Percentiles rank a stretch among this genome's conserved stretches.
Evolutionary conservation across 2,888 invertebrate genomes (phyloP).

Genomic region (Trichogramma dendrolimi): DNA sequence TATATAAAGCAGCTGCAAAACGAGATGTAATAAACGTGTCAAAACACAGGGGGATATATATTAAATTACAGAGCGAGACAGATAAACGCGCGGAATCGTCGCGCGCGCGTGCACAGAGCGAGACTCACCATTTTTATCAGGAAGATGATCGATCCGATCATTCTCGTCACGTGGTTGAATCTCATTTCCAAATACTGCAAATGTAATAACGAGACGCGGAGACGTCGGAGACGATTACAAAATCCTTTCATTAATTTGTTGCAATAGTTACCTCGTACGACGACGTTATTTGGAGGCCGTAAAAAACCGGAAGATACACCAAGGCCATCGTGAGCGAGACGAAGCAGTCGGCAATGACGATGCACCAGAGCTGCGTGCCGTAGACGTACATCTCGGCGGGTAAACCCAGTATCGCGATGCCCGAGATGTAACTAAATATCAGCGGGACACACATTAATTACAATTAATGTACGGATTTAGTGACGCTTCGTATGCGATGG

Average conservation of each 20-base stretch:
- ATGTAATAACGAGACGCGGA: conserved; percentile 4
- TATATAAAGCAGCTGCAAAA: conserved; percentile 62
- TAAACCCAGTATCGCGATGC: conserved; percentile 67
- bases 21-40: background rate
- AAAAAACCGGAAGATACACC: conserved; percentile 70
- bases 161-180: conserved; percentile 65
- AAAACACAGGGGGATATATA: background rate
- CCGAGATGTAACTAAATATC: conserved; percentile 64
- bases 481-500: background rate
- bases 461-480: background rate
- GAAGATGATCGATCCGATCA: conserved; percentile 67
- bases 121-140: conserved; percentile 63
- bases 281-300: conserved; percentile 69
- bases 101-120: background rate
- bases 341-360: conserved; percentile 62
- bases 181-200: conserved; percentile 65
- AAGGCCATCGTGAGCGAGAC: conserved; percentile 65
- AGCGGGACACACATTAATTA: background rate
- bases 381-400: conserved; percentile 75
- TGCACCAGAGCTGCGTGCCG: conserved; percentile 69
- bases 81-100: background rate
- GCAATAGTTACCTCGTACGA: conserved; percentile 68
- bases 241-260: conserved; percentile 1
- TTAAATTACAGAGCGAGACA: background rate
- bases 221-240: background rate